A percentile compares a stretch with the other conserved stretches of the same genome.
These are phyloP conservation scores for Hycleus phaleratus DNA, from an alignment of 1,140 invertebrate species.

Conservation along the genomic window DNA sequence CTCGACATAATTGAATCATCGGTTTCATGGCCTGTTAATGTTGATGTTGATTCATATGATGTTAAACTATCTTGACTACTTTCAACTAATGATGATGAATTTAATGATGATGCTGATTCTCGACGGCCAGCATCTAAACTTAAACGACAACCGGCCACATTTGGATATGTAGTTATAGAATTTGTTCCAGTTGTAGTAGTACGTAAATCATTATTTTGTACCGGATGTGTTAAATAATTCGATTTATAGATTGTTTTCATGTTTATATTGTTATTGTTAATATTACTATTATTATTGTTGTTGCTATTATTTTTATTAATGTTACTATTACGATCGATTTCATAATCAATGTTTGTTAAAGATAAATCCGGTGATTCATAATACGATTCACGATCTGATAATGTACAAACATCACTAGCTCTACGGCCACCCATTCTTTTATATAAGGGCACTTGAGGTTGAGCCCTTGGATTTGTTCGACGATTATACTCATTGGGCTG, in stretches of 20 bases:
- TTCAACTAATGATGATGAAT: conserved; percentile 46
- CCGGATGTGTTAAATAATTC: conserved; percentile 37
- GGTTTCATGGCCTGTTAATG: conserved; percentile 55
- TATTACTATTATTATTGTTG: not conserved
- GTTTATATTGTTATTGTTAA: not conserved
- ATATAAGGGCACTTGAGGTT: conserved; percentile 46
- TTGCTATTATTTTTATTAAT: not conserved
- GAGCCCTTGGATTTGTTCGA: conserved; percentile 37
- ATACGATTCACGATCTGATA: conserved; percentile 36
- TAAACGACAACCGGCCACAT: conserved; percentile 37
- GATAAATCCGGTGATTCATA: conserved; percentile 37
- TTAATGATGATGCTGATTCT: conserved; percentile 51
- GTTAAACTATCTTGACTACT: conserved; percentile 57
- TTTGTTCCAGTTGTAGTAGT: too few relatives aligned
- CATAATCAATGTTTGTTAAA: not conserved
- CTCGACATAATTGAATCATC: conserved; percentile 63
- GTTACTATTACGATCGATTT: not conserved
- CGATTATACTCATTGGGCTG: not conserved
- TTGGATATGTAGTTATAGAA: conserved; percentile 12
- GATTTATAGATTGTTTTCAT: conserved; percentile 24
- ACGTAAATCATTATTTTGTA: conserved; percentile 14
- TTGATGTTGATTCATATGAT: conserved; percentile 57
- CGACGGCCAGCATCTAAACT: conserved; percentile 44
- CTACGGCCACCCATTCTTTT: conserved; percentile 41
- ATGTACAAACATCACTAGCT: conserved; percentile 46